These are phyloP conservation scores for Embiotoca jacksoni DNA, from an alignment of 2,113 vertebrate species.

Conservation along the genomic window DNA sequence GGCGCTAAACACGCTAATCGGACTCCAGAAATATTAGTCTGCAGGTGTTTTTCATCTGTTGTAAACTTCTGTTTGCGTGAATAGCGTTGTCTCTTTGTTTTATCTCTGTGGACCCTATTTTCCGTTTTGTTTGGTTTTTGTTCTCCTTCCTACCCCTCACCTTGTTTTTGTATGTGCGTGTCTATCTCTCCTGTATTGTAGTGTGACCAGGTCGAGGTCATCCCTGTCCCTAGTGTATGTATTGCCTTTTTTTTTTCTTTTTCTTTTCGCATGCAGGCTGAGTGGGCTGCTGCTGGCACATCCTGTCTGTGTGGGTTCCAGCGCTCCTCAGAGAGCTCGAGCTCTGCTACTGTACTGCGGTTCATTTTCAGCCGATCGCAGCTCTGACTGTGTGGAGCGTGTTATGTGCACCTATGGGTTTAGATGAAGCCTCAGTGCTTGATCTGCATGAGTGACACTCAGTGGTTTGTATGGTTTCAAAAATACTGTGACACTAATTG, in stretches of 20 bases:
- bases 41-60: slow-evolving; percentile 16
- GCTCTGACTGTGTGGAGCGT: slow-evolving; percentile 30
- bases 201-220: slow-evolving; percentile 98
- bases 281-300: slow-evolving; percentile 67
- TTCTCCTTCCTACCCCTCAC: slow-evolving; percentile 77
- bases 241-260: slow-evolving; percentile 79
- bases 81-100: slow-evolving; percentile 25
- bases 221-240: slow-evolving; percentile 99
- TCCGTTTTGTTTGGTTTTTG: slow-evolving; percentile 18
- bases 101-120: slow-evolving; percentile 15
- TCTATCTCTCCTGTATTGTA: slow-evolving; percentile 85
- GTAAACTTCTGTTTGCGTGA: slow-evolving; percentile 37
- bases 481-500: slow-evolving; percentile 45
- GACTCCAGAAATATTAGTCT: slow-evolving; percentile 3
- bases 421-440: slow-evolving; percentile 36
- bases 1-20: neutral
- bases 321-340: slow-evolving; percentile 56
- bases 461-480: slow-evolving; percentile 54
- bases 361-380: slow-evolving; percentile 52
- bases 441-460: slow-evolving; percentile 53
- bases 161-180: slow-evolving; percentile 77
- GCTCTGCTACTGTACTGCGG: slow-evolving; percentile 30
- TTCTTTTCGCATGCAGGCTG: slow-evolving; percentile 74
- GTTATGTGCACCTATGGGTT: slow-evolving; percentile 35
- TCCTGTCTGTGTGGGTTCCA: slow-evolving; percentile 68